A percentile compares a stretch with the other conserved stretches of the same genome.
phyloP scores from a whole-genome alignment of 2,797 vertebrate species.

The Gymnodraco acuticeps region DNA sequence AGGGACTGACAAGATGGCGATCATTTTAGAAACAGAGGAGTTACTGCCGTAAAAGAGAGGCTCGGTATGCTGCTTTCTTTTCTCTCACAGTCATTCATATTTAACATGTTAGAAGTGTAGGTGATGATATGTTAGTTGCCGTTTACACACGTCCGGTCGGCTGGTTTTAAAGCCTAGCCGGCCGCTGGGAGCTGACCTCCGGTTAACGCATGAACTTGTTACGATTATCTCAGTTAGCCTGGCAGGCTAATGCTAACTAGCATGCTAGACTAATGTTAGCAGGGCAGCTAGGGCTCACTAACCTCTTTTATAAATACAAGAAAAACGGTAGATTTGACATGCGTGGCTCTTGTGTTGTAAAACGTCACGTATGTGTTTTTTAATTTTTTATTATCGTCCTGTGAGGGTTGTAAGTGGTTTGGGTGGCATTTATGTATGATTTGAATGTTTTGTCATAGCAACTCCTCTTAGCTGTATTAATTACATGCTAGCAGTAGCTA shows the following conservation, averaged over 20 bases:
- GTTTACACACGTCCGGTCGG: rapidly evolving
- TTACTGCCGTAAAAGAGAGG: conserved; percentile 69
- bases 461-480: conserved; percentile 39
- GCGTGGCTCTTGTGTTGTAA: neutral
- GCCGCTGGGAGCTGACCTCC: conserved; percentile 19
- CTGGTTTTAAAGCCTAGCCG: neutral
- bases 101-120: neutral
- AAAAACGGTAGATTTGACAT: neutral
- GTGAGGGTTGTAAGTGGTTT: rapidly evolving
- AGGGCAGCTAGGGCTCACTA: conserved; percentile 28
- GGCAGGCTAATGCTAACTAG: conserved; percentile 54
- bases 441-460: conserved; percentile 40
- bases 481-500: conserved; percentile 40
- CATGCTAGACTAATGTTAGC: conserved; percentile 62
- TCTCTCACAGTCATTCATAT: too few relatives aligned
- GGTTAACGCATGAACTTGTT: conserved; percentile 54
- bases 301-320: conserved; percentile 40
- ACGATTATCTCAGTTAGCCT: conserved; percentile 57
- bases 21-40: conserved; percentile 63
- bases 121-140: rapidly evolving
- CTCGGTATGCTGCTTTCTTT: conserved; percentile 62
- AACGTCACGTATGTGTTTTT: neutral
- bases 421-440: neutral
- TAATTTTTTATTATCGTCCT: rapidly evolving
- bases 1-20: conserved; percentile 86